Percentiles rank a stretch among this genome's conserved stretches.
These are phyloP conservation scores for Axea sp. DNA, from an alignment of 2,888 invertebrate species.

Conservation along the genomic window DNA sequence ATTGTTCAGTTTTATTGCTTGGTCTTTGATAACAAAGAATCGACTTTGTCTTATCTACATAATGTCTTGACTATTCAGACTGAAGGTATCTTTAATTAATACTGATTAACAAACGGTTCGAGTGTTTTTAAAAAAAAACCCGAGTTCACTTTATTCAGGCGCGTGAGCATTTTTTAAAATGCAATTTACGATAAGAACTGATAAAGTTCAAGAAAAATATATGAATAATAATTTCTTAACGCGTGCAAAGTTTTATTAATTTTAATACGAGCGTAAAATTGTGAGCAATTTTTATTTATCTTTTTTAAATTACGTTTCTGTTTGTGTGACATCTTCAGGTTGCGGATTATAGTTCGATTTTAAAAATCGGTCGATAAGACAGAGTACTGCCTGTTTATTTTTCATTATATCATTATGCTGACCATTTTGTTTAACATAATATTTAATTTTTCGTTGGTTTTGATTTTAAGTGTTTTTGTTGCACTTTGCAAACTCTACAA, in stretches of 20 bases:
- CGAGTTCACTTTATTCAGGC: too few relatives aligned
- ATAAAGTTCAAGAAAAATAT: neutral
- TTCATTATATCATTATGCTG: too few relatives aligned
- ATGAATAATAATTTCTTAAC: too few relatives aligned
- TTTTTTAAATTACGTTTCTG: too few relatives aligned
- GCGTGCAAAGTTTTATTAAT: too few relatives aligned
- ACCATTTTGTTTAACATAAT: too few relatives aligned
- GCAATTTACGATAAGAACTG: neutral
- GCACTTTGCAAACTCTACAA: too few relatives aligned
- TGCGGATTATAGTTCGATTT: neutral
- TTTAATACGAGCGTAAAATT: too few relatives aligned
- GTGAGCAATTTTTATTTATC: neutral
- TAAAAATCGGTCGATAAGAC: neutral
- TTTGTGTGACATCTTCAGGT: neutral
- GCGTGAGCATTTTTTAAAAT: too few relatives aligned
- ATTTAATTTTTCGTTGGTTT: too few relatives aligned
- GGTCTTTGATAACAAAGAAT: neutral
- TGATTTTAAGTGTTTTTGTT: too few relatives aligned
- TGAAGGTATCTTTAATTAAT: neutral
- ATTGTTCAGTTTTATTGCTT: conserved; percentile 14
- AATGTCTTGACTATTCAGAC: neutral
- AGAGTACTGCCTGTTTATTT: too few relatives aligned
- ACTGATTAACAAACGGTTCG: neutral
- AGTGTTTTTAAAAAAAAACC: neutral
- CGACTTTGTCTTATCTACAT: neutral